Evolutionary conservation across 1,140 invertebrate genomes (phyloP).

Genomic region (Euglossa dilemma): DNA sequence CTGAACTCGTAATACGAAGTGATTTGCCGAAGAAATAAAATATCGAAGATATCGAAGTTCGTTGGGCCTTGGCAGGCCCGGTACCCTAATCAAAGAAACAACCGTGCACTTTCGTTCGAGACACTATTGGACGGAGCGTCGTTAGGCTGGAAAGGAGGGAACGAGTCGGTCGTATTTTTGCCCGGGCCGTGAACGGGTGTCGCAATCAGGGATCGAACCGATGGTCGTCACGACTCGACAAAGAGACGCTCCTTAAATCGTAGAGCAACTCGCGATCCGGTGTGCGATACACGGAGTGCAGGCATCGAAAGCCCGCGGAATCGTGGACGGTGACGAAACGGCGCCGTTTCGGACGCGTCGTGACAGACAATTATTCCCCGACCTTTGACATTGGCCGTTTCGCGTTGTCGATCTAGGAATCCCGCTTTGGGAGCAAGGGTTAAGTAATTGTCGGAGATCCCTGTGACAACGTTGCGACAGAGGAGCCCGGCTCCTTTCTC

Average conservation of each 20-base stretch:
- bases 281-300: slow-evolving; percentile 10
- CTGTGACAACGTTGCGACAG: slow-evolving; percentile 4
- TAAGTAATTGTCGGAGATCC: slow-evolving; percentile 27
- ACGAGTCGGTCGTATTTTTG: slow-evolving; percentile 34
- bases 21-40: neutral
- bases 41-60: neutral
- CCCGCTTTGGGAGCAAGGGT: slow-evolving; percentile 3
- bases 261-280: slow-evolving; percentile 24
- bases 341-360: slow-evolving; percentile 53
- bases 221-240: slow-evolving; percentile 64
- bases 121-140: neutral
- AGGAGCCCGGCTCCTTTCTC: neutral
- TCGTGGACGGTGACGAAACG: slow-evolving; percentile 61
- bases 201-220: slow-evolving; percentile 49
- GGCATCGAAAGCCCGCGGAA: slow-evolving; percentile 48
- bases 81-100: neutral
- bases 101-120: neutral
- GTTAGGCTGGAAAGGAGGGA: neutral
- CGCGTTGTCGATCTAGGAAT: slow-evolving; percentile 24
- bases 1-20: too few relatives aligned
- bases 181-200: slow-evolving; percentile 23
- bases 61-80: neutral
- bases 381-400: slow-evolving; percentile 54
- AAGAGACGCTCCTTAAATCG: slow-evolving; percentile 52
- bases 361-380: slow-evolving; percentile 57